These are phyloP conservation scores for Philotrypesis tridentata DNA, from an alignment of 1,140 invertebrate genomes.

Conservation along the genomic window DNA sequence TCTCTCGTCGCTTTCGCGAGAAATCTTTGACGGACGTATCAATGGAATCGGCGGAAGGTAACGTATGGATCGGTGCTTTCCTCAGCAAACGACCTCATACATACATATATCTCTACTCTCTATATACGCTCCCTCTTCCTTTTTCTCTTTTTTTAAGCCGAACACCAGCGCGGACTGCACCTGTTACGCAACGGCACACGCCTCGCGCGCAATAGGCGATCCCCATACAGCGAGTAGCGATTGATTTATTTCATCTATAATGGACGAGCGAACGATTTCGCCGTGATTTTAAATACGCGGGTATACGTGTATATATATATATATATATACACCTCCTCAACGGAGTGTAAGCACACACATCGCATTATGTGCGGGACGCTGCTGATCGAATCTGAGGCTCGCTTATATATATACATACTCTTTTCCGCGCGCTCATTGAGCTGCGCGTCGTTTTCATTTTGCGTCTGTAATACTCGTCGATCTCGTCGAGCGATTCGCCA, in stretches of 20 bases:
- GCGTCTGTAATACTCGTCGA: background rate
- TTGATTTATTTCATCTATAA: constrained; percentile 30
- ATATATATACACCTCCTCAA: too few species aligned
- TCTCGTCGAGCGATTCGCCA: background rate
- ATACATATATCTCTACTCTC: too few species aligned
- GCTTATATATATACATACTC: too few species aligned
- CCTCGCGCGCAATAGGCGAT: background rate
- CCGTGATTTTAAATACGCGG: background rate
- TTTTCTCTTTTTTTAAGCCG: too few species aligned
- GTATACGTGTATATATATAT: background rate
- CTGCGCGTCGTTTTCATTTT: background rate
- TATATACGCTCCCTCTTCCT: too few species aligned
- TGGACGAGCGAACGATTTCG: constrained; percentile 7
- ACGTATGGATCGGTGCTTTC: background rate
- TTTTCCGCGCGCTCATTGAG: background rate
- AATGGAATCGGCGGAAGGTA: constrained; percentile 5
- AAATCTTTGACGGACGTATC: constrained; percentile 18
- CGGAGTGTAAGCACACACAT: too few species aligned
- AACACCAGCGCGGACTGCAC: background rate
- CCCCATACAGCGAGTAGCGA: background rate
- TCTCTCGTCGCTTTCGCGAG: background rate
- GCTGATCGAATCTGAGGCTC: background rate
- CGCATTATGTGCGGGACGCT: background rate
- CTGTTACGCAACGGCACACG: constrained; percentile 26
- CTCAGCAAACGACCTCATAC: background rate